These are phyloP conservation scores for Tokudaia muenninki DNA, from an alignment of 2,797 vertebrate species.

Conservation along the genomic window DNA sequence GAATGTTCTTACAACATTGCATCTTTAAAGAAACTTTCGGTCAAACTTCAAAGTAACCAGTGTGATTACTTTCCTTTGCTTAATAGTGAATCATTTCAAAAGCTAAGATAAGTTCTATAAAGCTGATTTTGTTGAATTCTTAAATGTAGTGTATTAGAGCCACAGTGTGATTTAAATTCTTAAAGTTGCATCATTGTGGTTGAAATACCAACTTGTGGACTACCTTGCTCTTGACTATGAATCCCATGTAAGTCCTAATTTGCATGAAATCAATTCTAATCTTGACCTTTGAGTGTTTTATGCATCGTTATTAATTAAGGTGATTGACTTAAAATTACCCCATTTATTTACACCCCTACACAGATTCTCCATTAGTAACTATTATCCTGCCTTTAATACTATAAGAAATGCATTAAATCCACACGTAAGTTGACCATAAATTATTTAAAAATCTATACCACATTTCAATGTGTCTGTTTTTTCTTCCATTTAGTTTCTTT, in stretches of 20 bases:
- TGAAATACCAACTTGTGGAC: slow-evolving; percentile 63
- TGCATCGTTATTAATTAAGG: slow-evolving; percentile 85
- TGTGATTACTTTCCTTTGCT: background rate
- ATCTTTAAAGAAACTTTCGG: slow-evolving; percentile 43
- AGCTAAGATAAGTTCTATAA: slow-evolving; percentile 43
- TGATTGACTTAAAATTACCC: slow-evolving; percentile 85
- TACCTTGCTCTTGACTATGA: slow-evolving; percentile 75
- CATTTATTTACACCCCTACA: slow-evolving; percentile 70
- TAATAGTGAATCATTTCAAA: slow-evolving; percentile 55
- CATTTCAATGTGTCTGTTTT: slow-evolving; percentile 57
- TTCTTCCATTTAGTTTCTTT: background rate
- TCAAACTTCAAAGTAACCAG: slow-evolving; percentile 29
- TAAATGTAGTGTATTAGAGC: slow-evolving; percentile 64
- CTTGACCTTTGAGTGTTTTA: slow-evolving; percentile 83
- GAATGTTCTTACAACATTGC: background rate
- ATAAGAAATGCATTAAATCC: slow-evolving; percentile 77
- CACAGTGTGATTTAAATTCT: slow-evolving; percentile 72
- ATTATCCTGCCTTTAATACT: slow-evolving; percentile 44
- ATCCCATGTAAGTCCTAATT: slow-evolving; percentile 79
- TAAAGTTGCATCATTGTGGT: slow-evolving; percentile 78
- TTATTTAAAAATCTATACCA: slow-evolving; percentile 81
- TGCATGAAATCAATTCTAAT: slow-evolving; percentile 83
- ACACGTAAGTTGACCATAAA: slow-evolving; percentile 81
- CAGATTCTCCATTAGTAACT: slow-evolving; percentile 80
- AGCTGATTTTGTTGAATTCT: slow-evolving; percentile 11